Conservation (phyloP, 30 jellyfish, hydroid and myxozoan genomes). For the Cassiopea xamachana region DNA sequence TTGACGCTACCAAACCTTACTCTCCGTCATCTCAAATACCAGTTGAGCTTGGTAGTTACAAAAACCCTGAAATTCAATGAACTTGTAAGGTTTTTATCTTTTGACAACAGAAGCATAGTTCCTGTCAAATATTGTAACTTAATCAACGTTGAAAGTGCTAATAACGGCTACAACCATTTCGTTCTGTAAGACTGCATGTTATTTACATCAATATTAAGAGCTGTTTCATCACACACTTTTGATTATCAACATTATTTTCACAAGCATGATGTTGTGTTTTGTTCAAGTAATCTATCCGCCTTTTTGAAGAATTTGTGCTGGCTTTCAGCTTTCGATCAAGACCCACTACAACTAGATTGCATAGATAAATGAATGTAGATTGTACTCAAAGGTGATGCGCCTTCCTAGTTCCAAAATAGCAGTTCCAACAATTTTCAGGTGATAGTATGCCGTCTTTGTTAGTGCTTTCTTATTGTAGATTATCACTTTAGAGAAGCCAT, state of each 20-base stretch:
- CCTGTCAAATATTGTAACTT: background rate
- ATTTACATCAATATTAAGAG: background rate
- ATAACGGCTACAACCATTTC: background rate
- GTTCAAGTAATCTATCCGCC: background rate
- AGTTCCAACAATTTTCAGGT: constrained; percentile 62
- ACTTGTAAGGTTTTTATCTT: no score
- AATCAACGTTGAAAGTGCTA: background rate
- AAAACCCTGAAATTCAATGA: no score
- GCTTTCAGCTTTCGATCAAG: background rate
- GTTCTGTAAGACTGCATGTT: background rate
- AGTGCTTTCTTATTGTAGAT: constrained; percentile 46
- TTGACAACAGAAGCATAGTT: background rate
- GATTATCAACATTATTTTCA: background rate
- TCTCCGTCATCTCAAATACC: no score
- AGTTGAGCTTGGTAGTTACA: no score
- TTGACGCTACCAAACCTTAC: no score
- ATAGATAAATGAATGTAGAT: constrained; percentile 56
- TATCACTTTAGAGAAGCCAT: constrained; percentile 71
- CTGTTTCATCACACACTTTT: background rate
- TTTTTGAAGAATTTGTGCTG: background rate
- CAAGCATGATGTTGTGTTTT: background rate
- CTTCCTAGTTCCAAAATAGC: constrained; percentile 39
- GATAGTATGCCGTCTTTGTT: constrained; percentile 26
- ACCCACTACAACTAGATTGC: constrained; percentile 7
- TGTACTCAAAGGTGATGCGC: constrained; percentile 43